Percentiles rank a stretch among this genome's conserved stretches.
These are phyloP conservation scores for Alcis repandata DNA, from an alignment of 2,888 invertebrate genomes.

Conservation along the genomic window DNA sequence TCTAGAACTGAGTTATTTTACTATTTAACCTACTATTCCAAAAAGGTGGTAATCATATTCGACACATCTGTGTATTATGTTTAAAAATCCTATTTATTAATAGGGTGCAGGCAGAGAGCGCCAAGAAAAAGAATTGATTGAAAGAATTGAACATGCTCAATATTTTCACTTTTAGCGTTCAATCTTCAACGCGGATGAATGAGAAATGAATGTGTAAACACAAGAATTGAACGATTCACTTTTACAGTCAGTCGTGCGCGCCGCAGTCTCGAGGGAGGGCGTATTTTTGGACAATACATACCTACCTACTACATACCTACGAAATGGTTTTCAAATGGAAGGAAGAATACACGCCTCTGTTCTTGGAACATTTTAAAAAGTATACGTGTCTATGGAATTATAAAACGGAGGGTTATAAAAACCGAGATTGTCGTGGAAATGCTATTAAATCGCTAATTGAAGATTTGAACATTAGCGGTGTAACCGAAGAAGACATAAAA, in stretches of 20 bases:
- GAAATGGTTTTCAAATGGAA: conserved; percentile 30
- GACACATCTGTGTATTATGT: no score
- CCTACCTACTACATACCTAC: conserved; percentile 17
- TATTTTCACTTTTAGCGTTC: conserved; percentile 32
- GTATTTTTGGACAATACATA: conserved; percentile 20
- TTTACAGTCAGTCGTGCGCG: conserved; percentile 27
- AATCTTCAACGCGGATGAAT: conserved; percentile 28
- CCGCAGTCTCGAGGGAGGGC: conserved; percentile 26
- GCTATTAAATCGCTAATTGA: no score
- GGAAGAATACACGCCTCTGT: conserved; percentile 25
- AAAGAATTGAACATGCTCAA: conserved; percentile 32
- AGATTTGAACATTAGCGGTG: no score
- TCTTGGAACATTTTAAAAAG: conserved; percentile 28
- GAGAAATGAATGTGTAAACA: conserved; percentile 32
- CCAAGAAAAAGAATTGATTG: no score
- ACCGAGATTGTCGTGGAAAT: no score
- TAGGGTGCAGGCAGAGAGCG: no score
- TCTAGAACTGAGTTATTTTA: no score
- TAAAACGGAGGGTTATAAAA: no score
- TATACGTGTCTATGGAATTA: conserved; percentile 23
- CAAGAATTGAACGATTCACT: conserved; percentile 31
- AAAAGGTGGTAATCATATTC: no score
- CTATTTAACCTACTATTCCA: no score
- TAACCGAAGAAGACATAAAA: no score
- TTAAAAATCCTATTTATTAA: no score